These are phyloP conservation scores for Caenorhabditis uteleia DNA, from an alignment of 2,888 invertebrate genomes.

Conservation along the genomic window DNA sequence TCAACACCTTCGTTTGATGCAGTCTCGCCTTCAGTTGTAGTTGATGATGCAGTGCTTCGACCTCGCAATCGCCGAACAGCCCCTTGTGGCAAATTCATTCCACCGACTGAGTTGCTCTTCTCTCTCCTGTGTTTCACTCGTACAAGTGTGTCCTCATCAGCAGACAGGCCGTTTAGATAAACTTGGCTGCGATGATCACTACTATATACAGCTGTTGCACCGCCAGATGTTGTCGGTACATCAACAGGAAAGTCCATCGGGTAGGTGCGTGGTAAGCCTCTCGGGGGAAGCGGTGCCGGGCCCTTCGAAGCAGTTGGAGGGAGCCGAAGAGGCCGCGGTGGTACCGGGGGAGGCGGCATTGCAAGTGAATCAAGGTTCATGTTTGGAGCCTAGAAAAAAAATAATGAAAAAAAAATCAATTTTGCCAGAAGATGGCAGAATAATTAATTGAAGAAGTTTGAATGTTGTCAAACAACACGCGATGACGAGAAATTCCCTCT, in stretches of 20 bases:
- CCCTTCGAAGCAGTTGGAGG: slow-evolving; percentile 45
- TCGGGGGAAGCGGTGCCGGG: slow-evolving; percentile 44
- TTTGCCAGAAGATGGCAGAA: too few species aligned
- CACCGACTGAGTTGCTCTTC: slow-evolving; percentile 50
- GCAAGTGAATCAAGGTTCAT: slow-evolving; percentile 27
- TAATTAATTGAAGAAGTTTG: too few species aligned
- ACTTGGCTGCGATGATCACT: slow-evolving; percentile 44
- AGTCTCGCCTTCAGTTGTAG: slow-evolving; percentile 63
- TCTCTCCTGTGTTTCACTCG: slow-evolving; percentile 56
- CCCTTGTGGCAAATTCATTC: slow-evolving; percentile 1
- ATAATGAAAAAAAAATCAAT: not conserved
- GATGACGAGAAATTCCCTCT: not conserved
- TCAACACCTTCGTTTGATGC: slow-evolving; percentile 78
- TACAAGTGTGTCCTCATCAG: slow-evolving; percentile 55
- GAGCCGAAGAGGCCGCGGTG: slow-evolving; percentile 43
- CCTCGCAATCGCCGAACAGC: slow-evolving; percentile 7
- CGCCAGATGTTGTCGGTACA: slow-evolving; percentile 49
- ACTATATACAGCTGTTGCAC: slow-evolving; percentile 6
- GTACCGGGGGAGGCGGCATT: slow-evolving; percentile 50
- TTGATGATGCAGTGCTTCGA: slow-evolving; percentile 60
- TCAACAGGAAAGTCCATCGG: slow-evolving; percentile 53
- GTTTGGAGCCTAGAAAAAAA: slow-evolving; percentile 24
- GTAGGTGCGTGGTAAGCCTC: slow-evolving; percentile 47
- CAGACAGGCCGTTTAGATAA: slow-evolving; percentile 45
- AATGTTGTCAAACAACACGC: slow-evolving; percentile 9